These are phyloP conservation scores for Crotophaga sulcirostris DNA, from an alignment of 2,113 vertebrate genomes.

Conservation along the genomic window DNA sequence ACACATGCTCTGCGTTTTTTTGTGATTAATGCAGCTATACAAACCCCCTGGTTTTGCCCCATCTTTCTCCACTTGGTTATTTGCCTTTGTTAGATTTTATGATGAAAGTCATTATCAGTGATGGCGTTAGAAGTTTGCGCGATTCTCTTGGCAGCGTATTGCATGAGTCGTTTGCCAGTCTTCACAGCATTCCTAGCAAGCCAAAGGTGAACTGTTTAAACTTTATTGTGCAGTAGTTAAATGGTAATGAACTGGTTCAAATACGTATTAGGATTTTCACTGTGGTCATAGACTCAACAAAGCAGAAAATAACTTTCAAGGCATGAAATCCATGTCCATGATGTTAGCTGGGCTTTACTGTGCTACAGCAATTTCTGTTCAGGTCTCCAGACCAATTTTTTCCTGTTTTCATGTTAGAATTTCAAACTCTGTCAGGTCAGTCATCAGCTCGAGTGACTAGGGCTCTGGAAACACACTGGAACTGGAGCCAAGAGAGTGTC, in stretches of 20 bases:
- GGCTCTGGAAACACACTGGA: not conserved
- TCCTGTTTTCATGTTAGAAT: not conserved
- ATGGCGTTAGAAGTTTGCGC: not conserved
- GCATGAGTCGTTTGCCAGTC: not conserved
- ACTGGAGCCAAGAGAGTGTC: conserved; percentile 20
- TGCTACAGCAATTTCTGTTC: not conserved
- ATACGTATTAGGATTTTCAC: not conserved
- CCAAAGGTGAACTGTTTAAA: not conserved
- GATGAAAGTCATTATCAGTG: not conserved
- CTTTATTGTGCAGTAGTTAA: not conserved
- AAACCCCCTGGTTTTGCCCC: not conserved
- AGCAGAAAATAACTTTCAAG: not conserved
- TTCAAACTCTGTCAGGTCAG: not conserved
- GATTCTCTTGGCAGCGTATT: not conserved
- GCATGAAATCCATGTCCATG: not conserved
- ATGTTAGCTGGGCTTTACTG: not conserved
- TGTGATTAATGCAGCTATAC: not conserved
- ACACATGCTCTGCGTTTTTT: not conserved
- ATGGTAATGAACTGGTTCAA: not conserved
- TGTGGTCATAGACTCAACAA: not conserved
- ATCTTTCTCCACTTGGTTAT: not conserved
- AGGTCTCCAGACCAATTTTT: not conserved
- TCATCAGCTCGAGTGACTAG: not conserved
- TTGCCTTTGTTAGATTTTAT: not conserved
- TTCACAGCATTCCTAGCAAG: not conserved